phyloP scores from a whole-genome alignment of 2,797 vertebrate genomes.

The Myripristis murdjan region DNA sequence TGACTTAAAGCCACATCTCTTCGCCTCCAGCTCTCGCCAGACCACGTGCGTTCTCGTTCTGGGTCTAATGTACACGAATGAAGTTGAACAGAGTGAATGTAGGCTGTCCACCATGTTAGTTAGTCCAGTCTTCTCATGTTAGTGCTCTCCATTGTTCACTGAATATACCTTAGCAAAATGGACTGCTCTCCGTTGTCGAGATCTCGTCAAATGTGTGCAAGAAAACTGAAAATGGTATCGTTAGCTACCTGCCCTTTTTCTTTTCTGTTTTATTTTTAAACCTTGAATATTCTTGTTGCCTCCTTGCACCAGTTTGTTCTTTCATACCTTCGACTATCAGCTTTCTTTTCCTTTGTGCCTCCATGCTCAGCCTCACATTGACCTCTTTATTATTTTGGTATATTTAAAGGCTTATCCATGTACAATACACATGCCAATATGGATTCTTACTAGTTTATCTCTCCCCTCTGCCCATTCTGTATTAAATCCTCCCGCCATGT shows the following conservation, averaged over 20 bases:
- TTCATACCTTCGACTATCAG: slow-evolving; percentile 17
- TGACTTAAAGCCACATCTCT: slow-evolving; percentile 33
- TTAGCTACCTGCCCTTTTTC: slow-evolving; percentile 36
- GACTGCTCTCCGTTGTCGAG: slow-evolving; percentile 28
- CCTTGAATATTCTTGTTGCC: slow-evolving; percentile 46
- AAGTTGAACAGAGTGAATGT: slow-evolving; percentile 68
- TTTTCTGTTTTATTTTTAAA: slow-evolving; percentile 51
- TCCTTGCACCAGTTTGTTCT: slow-evolving; percentile 39
- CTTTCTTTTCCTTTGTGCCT: slow-evolving; percentile 36
- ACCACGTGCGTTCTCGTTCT: slow-evolving; percentile 29
- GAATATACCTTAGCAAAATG: slow-evolving; percentile 39
- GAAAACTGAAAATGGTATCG: slow-evolving; percentile 32
- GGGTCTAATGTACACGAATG: slow-evolving; percentile 53
- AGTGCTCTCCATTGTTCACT: slow-evolving; percentile 49
- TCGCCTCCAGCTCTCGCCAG: slow-evolving; percentile 12
- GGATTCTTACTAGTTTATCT: slow-evolving; percentile 16
- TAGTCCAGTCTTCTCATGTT: slow-evolving; percentile 42
- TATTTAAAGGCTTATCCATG: slow-evolving; percentile 34
- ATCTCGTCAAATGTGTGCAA: slow-evolving; percentile 49
- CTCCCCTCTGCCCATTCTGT: slow-evolving; percentile 21
- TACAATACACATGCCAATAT: slow-evolving; percentile 26
- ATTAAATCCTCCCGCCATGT: background rate
- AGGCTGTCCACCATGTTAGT: slow-evolving; percentile 53
- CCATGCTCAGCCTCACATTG: slow-evolving; percentile 12
- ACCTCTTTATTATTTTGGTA: slow-evolving; percentile 48